A percentile compares a stretch with the other conserved stretches of the same genome.
These are phyloP conservation scores for Siniperca obscura DNA, from an alignment of 2,797 vertebrate species.

Conservation along the genomic window DNA sequence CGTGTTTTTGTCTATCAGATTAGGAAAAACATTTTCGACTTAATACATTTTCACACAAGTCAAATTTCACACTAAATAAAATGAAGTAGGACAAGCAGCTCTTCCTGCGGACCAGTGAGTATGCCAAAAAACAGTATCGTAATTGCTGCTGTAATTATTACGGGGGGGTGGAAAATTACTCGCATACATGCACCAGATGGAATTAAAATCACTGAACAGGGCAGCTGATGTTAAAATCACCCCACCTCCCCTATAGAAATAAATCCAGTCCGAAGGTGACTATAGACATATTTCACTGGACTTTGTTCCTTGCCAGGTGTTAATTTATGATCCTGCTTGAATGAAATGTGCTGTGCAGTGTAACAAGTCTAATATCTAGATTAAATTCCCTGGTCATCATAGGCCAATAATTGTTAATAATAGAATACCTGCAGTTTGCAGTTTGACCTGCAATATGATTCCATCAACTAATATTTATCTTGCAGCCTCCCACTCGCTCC, in stretches of 20 bases:
- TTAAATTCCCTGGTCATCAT: background rate
- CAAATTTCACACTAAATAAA: too few relatives aligned
- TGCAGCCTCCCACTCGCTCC: constrained; percentile 74
- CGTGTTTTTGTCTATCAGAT: too few relatives aligned
- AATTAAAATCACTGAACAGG: too few relatives aligned
- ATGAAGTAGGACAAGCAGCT: too few relatives aligned
- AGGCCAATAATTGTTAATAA: too few relatives aligned
- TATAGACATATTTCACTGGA: background rate
- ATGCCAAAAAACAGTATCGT: too few relatives aligned
- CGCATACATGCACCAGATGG: too few relatives aligned
- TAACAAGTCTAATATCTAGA: background rate
- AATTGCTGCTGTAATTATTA: too few relatives aligned
- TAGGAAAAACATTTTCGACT: too few relatives aligned
- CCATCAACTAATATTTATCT: background rate
- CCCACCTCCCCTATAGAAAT: background rate
- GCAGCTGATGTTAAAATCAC: background rate
- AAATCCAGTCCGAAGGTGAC: background rate
- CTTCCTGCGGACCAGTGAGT: too few relatives aligned
- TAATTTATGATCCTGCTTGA: background rate
- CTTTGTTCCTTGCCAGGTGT: background rate
- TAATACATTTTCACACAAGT: too few relatives aligned
- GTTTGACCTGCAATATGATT: background rate
- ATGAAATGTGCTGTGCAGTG: background rate
- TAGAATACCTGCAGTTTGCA: background rate
- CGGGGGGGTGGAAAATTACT: too few relatives aligned